A percentile compares a stretch with the other conserved stretches of the same genome.
Evolutionary conservation across 2,113 vertebrate genomes (phyloP).

Genomic region (Boleophthalmus pectinirostris): DNA sequence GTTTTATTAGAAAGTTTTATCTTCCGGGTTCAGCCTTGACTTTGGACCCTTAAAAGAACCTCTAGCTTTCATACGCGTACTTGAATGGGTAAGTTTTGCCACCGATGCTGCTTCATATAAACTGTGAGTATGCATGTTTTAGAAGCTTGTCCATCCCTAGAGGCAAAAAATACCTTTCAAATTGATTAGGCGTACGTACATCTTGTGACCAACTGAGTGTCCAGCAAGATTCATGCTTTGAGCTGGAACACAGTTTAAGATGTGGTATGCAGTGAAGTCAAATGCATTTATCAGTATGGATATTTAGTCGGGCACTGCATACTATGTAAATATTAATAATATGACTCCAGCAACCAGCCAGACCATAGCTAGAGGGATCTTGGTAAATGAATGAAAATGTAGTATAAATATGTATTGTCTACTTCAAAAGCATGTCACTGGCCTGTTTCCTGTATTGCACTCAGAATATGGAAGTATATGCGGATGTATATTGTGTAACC

Average conservation of each 20-base stretch:
- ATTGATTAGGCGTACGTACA: conserved; percentile 38
- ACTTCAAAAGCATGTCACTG: background rate
- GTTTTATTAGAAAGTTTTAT: conserved; percentile 66
- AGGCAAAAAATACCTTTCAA: background rate
- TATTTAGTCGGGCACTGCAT: background rate
- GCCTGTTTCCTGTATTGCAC: conserved; percentile 34
- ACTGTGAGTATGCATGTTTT: background rate
- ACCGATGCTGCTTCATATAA: conserved; percentile 21
- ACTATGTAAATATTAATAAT: background rate
- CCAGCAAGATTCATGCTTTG: conserved; percentile 4
- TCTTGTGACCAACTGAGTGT: conserved; percentile 55
- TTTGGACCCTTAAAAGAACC: conserved; percentile 87
- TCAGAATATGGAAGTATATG: conserved; percentile 23
- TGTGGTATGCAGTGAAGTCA: conserved; percentile 1
- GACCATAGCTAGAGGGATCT: background rate
- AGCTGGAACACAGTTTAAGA: conserved; percentile 25
- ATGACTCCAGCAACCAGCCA: background rate
- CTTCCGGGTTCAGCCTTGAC: conserved; percentile 74
- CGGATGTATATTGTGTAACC: background rate
- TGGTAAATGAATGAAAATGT: background rate
- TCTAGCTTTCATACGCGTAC: conserved; percentile 88
- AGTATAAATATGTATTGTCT: background rate
- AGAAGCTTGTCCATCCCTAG: background rate
- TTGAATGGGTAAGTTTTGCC: conserved; percentile 84
- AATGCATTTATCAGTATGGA: background rate